Base-by-base conservation (phyloP, 2,888 invertebrate species). In the Megamerina dolium region DNA sequence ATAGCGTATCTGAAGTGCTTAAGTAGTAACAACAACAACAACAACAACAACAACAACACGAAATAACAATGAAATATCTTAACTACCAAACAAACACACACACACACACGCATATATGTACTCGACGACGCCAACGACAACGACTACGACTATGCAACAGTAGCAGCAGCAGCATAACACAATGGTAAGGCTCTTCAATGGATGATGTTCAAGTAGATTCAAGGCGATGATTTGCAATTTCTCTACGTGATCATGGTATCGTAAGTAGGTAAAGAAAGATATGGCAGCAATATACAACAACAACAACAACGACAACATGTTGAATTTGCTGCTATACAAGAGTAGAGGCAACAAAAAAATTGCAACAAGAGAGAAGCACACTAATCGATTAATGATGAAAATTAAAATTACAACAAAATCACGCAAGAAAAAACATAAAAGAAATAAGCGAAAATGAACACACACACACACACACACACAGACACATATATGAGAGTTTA, bases 321-420 rank as follows among this genome's bases (percentile, higher is more conserved):
- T n/a, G n/a, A n/a, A n/a, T n/a, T n/a, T n/a, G n/a, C n/a, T n/a
- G n/a, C n/a, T n/a, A n/a, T n/a, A n/a, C n/a, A n/a, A n/a, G 27
- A 37, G 35, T 37, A 36, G 19, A 17, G 14, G 23, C 10, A 34
- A n/a, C 3, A 34, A 19, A 34, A 16, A 26, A 13, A 27, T 5
- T 19, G 6, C 18, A 18, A 29, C 14, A 31, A 19, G 27, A 33
- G 19, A 18, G 34, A 37, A 48, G 44, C 42, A 47, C 51, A 48
- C 52, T 56, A 56, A 56, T 56, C 56, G 56, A 56, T 55, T 56
- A 56, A 54, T 55, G 51, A 56, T 54, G 54, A 52, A 55, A 56
- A 55, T 54, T 55, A 52, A 53, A 55, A 53, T 19, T 41, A 38
- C 37, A 46, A 33, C 20, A 38, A 43, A 29, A 40, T 26, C 26